Percentiles rank a stretch among this genome's conserved stretches.
Conservation (phyloP, 2,888 invertebrate species). For the Ernsta delagoae region DNA sequence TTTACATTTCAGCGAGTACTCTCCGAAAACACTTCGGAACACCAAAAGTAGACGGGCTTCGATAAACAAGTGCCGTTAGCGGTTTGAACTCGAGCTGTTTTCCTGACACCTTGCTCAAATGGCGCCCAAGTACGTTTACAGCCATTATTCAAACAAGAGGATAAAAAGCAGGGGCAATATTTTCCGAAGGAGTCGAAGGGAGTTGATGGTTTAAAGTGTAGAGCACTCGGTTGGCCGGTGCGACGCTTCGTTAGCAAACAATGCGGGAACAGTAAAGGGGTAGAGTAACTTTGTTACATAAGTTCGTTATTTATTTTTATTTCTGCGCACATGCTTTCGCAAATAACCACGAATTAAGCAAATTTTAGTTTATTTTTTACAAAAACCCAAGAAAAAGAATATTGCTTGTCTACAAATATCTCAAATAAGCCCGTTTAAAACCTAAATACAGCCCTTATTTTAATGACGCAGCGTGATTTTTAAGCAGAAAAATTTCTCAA, state of each 20-base stretch:
- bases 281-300: constrained; percentile 51
- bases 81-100: constrained; percentile 76
- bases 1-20: constrained; percentile 76
- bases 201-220: constrained; percentile 83
- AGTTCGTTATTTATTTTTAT: neutral
- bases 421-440: too few species aligned
- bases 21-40: constrained; percentile 76
- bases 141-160: constrained; percentile 84
- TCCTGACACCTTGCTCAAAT: constrained; percentile 80
- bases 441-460: too few species aligned
- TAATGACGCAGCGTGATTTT: too few species aligned
- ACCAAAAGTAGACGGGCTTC: constrained; percentile 76
- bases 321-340: neutral
- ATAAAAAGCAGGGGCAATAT: constrained; percentile 84
- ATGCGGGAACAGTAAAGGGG: constrained; percentile 57
- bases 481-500: too few species aligned
- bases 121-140: constrained; percentile 79
- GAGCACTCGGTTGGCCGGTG: constrained; percentile 72
- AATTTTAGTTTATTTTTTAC: too few species aligned
- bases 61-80: constrained; percentile 81
- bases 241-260: constrained; percentile 83
- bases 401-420: too few species aligned
- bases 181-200: constrained; percentile 79
- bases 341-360: neutral
- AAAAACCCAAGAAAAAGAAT: too few species aligned